Evolutionary conservation across 2,113 vertebrate species (phyloP), one percentile per base, ranked within the genome.

Genomic region (Upupa epops): DNA sequence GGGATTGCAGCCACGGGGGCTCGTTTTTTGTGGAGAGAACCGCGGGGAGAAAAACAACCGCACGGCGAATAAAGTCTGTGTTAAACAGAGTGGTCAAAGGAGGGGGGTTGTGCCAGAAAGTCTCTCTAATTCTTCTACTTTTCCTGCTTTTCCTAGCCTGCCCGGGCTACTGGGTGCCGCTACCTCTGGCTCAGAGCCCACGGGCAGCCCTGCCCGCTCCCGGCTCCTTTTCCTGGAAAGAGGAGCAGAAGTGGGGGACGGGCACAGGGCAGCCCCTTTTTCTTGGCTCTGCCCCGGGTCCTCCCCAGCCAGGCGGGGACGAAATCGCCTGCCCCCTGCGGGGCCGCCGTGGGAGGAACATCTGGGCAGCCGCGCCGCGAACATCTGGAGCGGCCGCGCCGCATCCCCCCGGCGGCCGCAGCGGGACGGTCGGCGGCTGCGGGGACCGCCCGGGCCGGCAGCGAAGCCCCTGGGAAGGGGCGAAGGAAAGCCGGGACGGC

Each of bases 301-400:
- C 70, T 74, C 65, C 92, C 89, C 64, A n/a, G 34, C 80, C 73
- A 3, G 52, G 58, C 36, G n/a, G 37, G 58, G 61, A 78, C 31
- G 48, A 82, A 68, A 36, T 12, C 61, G 77, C 86, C 93, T 70
- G 31, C 70, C 65, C 48, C 71, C 78, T 79, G n/a, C 78, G 91
- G 83, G 88, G 90, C 84, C 94, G 71, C 91, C 80, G 2, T 91
- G 91, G 92, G 91, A 97, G 92, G 65, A 68, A 92, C 97, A 96
- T 96, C 97, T 97, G 97, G 96, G 91, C 94, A 76, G 96, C 83
- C 74, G 92, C 63, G 7, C 32, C 40, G 68, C 82, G 0, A 96
- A 92, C 97, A 97, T 96, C 96, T 97, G 97, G 92, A 77, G 84
- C 75, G 5, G 63, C 37, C 17, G 28, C 64, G 48, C 28, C 52